Percentiles rank a stretch among this genome's conserved stretches.
Evolutionary conservation across 2,797 vertebrate genomes (phyloP).

Genomic region (Loris lydekkerianus): DNA sequence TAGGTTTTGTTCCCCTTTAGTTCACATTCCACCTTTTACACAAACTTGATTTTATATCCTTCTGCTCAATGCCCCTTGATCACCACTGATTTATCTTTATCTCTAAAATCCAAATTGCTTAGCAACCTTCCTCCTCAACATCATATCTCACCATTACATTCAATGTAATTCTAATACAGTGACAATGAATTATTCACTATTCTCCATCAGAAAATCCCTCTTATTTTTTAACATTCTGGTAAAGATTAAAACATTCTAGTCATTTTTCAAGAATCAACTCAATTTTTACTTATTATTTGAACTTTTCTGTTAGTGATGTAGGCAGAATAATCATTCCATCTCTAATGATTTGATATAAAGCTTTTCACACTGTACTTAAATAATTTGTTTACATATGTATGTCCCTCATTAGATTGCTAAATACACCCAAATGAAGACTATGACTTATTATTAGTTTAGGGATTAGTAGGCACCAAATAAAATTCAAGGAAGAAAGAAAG

Average conservation of each 20-base stretch:
- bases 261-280: background rate
- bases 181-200: background rate
- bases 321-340: background rate
- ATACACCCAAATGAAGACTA: background rate
- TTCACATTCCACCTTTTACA: background rate
- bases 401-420: background rate
- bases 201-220: background rate
- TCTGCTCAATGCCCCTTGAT: background rate
- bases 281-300: background rate
- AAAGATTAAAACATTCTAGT: background rate
- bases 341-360: background rate
- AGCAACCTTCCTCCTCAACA: background rate
- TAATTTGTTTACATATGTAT: background rate
- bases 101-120: constrained; percentile 15
- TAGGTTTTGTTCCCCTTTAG: background rate
- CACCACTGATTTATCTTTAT: background rate
- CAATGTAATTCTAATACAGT: background rate
- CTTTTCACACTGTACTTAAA: background rate
- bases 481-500: background rate
- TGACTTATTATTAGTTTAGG: background rate
- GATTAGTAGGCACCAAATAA: background rate
- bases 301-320: background rate
- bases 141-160: background rate
- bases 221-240: background rate
- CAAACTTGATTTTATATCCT: background rate